These are phyloP conservation scores for Cyphomyrmex costatus DNA, from an alignment of 1,140 invertebrate genomes.

Conservation along the genomic window DNA sequence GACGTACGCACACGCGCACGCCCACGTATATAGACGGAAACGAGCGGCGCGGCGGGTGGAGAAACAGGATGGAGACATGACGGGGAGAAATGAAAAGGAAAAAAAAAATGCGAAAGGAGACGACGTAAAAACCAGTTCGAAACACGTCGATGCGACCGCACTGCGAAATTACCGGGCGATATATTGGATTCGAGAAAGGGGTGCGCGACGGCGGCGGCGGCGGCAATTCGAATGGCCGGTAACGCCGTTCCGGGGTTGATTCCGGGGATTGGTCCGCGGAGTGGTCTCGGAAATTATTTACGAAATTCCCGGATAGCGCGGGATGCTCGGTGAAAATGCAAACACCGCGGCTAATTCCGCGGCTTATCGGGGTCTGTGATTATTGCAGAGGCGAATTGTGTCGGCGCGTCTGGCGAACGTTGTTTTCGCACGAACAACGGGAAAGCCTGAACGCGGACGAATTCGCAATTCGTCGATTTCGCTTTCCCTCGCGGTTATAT, in stretches of 20 bases:
- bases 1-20: constrained; percentile 55
- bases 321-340: constrained; percentile 65
- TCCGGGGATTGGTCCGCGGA: neutral
- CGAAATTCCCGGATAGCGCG: constrained; percentile 59
- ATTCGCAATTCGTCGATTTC: constrained; percentile 51
- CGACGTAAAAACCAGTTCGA: constrained; percentile 53
- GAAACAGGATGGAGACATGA: neutral
- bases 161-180: constrained; percentile 50
- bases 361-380: constrained; percentile 77
- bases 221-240: constrained; percentile 30
- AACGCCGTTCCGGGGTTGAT: neutral
- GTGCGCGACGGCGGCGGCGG: neutral
- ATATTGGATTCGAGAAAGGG: constrained; percentile 69
- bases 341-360: constrained; percentile 71
- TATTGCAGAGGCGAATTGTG: constrained; percentile 69
- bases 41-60: neutral
- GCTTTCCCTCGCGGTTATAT: constrained; percentile 47
- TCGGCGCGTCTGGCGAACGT: constrained; percentile 42
- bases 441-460: constrained; percentile 20
- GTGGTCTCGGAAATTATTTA: constrained; percentile 60
- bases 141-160: constrained; percentile 40
- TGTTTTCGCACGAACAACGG: constrained; percentile 37
- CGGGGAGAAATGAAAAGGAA: neutral
- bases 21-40: constrained; percentile 6
- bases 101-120: constrained; percentile 50